Evolutionary conservation across 2,797 vertebrate species (phyloP).

Genomic region (Hybognathus amarus): DNA sequence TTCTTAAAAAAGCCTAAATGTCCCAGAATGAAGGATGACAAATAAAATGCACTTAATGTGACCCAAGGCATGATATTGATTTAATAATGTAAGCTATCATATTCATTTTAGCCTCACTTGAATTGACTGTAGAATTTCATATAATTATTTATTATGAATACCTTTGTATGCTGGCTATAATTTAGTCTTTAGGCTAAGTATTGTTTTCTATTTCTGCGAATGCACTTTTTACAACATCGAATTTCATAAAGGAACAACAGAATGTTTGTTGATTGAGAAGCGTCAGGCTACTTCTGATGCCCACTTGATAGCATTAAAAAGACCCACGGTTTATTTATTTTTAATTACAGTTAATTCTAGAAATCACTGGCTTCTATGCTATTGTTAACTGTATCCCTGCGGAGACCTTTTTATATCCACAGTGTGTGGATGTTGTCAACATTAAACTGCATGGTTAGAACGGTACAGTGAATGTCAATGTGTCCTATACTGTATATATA

Average conservation of each 20-base stretch:
- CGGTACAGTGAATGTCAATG: not conserved
- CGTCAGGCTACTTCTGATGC: not conserved
- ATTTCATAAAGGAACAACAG: not conserved
- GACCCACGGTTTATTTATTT: too few species aligned
- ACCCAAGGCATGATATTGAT: too few species aligned
- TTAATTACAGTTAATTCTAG: too few species aligned
- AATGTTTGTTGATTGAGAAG: not conserved
- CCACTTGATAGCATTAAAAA: not conserved
- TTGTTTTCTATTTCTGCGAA: not conserved
- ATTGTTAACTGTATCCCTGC: not conserved
- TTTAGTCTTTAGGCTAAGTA: not conserved
- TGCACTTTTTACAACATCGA: not conserved
- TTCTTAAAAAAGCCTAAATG: too few species aligned
- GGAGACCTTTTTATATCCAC: not conserved
- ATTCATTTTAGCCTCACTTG: too few species aligned
- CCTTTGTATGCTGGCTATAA: not conserved
- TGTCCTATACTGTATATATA: not conserved
- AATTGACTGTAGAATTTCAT: too few species aligned
- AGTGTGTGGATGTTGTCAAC: not conserved
- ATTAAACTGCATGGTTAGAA: not conserved
- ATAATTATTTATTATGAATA: not conserved
- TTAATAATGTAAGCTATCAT: too few species aligned
- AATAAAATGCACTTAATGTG: too few species aligned
- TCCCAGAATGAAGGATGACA: too few species aligned
- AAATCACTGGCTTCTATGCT: not conserved